Evolutionary conservation across 2,113 vertebrate species (phyloP).

Genomic region (Glaucidium brasilianum): DNA sequence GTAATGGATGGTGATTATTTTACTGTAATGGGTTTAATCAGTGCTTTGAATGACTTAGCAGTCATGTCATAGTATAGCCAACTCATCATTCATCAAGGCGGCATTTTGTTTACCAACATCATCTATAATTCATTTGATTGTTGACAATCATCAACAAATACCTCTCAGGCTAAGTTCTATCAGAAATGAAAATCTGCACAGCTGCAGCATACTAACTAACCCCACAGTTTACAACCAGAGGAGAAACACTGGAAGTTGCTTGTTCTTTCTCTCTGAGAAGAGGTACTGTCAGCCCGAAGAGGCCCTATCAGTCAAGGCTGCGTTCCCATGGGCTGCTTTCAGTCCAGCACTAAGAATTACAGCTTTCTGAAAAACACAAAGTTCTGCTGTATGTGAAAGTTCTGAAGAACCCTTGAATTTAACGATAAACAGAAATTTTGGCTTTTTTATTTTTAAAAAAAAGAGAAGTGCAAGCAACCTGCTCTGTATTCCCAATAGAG

Average conservation of each 20-base stretch:
- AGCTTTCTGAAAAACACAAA: background rate
- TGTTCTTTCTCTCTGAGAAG: background rate
- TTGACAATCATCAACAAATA: conserved; percentile 79
- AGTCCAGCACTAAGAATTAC: background rate
- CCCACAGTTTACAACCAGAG: background rate
- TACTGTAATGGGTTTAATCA: conserved; percentile 84
- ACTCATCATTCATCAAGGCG: conserved; percentile 77
- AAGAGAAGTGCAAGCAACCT: background rate
- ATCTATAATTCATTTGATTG: conserved; percentile 82
- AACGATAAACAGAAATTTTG: background rate
- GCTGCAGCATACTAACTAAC: conserved; percentile 42
- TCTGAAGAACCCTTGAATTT: background rate
- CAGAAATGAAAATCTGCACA: conserved; percentile 69
- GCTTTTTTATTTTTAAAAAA: background rate
- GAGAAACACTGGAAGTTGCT: background rate
- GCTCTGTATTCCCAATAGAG: background rate
- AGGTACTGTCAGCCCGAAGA: background rate
- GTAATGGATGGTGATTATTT: conserved; percentile 85
- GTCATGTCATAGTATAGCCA: conserved; percentile 71
- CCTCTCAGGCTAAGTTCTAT: conserved; percentile 72
- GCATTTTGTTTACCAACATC: conserved; percentile 79
- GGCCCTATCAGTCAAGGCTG: background rate
- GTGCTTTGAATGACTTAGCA: conserved; percentile 81
- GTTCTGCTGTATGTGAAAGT: background rate
- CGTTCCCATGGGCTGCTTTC: background rate